Evolutionary conservation across 2,113 vertebrate genomes (phyloP), one percentile per base, ranked within the genome.

Genomic region (Morone saxatilis): DNA sequence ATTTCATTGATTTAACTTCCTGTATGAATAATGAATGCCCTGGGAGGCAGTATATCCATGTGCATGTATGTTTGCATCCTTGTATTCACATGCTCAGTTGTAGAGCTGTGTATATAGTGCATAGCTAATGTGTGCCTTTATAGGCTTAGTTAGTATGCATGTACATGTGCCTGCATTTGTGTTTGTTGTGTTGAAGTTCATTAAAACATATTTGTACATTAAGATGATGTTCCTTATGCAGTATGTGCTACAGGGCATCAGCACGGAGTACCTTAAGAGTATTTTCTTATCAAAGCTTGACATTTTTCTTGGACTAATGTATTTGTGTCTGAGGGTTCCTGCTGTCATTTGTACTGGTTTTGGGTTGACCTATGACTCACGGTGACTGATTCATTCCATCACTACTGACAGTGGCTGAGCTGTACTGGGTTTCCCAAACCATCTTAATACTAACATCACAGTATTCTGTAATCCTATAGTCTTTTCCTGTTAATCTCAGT

Each of bases 1-100:
- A 88, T 91, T 87, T 86, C 65, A 93, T 93, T 91, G 88, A 89
- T 91, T 88, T 90, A 75, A 85, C 80, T 89, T 82, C 81, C 79
- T 78, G 63, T 74, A 88, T 93, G 78, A 93, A 93, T 91, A 91
- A 94, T 92, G 88, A 81, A 91, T 51, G 81, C 4, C 31, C 53
- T 17, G 11, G 14, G 62, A 85, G 65, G 47, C 56, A 75, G 38
- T 9, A 19, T 75, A 47, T 87, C 31, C n/a, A 16, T 82, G 59
- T 63, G 51, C 71, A 65, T 81, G 75, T 71, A 69, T 72, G 43
- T 74, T 77, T 82, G 47, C 54, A 65, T 72, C 56, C 74, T 81
- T 81, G 80, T 67, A 77, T 70, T 68, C 72, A 66, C 51, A 38
- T 22, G 72, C 71, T 80, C 59, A 70, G 66, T 54, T 63, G 74